Percentiles rank a stretch among this genome's conserved stretches.
These are phyloP conservation scores for Periophthalmus modestus DNA, from an alignment of 2,113 vertebrate genomes.

Conservation along the genomic window DNA sequence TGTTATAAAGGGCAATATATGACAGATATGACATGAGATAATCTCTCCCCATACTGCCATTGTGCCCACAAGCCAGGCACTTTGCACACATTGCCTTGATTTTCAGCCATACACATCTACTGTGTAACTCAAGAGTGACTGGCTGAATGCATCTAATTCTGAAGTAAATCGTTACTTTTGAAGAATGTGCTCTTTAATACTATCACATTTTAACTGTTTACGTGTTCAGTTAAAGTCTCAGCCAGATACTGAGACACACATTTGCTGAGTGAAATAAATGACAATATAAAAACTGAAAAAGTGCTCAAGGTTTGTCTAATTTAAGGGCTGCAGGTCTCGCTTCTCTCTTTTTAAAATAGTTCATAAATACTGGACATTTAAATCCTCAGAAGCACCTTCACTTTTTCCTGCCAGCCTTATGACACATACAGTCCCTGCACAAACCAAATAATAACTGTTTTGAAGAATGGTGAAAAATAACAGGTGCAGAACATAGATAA, in stretches of 20 bases:
- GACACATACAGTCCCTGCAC: background rate
- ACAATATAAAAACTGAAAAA: background rate
- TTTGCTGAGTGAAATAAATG: constrained; percentile 3
- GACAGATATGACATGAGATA: background rate
- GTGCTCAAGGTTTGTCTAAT: background rate
- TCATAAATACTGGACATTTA: background rate
- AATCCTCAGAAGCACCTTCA: background rate
- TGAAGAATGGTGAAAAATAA: constrained; percentile 5
- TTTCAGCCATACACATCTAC: too few relatives aligned
- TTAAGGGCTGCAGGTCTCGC: background rate
- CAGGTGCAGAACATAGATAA: background rate
- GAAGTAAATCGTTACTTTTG: too few relatives aligned
- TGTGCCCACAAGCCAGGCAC: background rate
- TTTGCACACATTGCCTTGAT: too few relatives aligned
- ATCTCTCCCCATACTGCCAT: background rate
- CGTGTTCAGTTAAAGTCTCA: background rate
- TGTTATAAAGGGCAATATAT: background rate
- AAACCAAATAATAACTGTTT: constrained; percentile 13
- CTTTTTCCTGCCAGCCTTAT: constrained; percentile 10
- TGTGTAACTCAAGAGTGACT: too few relatives aligned
- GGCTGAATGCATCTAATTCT: too few relatives aligned
- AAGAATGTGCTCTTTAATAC: background rate
- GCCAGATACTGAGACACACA: background rate
- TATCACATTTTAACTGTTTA: background rate
- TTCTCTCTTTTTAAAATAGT: background rate